A percentile compares a stretch with the other conserved stretches of the same genome.
phyloP scores from a whole-genome alignment of 2,113 vertebrate genomes.

The Sylvietta virens region DNA sequence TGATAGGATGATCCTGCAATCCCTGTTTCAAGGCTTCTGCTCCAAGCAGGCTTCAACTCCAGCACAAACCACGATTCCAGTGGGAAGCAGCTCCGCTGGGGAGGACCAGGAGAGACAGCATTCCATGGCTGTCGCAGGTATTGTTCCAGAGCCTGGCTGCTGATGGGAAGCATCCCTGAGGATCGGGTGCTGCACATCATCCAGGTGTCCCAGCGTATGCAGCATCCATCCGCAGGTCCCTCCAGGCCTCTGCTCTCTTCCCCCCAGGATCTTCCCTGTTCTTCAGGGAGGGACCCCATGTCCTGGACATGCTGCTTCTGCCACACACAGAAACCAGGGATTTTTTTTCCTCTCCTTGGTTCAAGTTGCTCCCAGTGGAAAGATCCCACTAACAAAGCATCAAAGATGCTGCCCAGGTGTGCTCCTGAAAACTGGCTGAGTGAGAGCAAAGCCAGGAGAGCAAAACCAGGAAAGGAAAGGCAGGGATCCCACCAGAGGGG shows the following conservation, averaged over 20 bases:
- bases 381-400: not conserved
- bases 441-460: not conserved
- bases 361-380: not conserved
- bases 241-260: not conserved
- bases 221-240: not conserved
- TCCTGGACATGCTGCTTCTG: not conserved
- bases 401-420: fast-evolving
- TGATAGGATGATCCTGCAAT: not conserved
- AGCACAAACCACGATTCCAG: fast-evolving
- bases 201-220: not conserved
- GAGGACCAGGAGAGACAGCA: not conserved
- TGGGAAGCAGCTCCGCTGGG: not conserved
- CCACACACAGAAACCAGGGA: fast-evolving
- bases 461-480: not conserved
- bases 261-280: not conserved
- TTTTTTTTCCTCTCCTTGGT: not conserved
- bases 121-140: fast-evolving
- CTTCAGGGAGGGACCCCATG: fast-evolving
- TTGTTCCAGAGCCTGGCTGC: not conserved
- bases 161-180: not conserved
- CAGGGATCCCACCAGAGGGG: fast-evolving
- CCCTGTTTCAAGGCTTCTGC: not conserved
- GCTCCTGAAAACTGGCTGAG: not conserved
- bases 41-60: not conserved
- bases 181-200: not conserved